Evolutionary conservation across 1,140 invertebrate species (phyloP), one percentile per base, ranked within the genome.

Genomic region (Popillia japonica): DNA sequence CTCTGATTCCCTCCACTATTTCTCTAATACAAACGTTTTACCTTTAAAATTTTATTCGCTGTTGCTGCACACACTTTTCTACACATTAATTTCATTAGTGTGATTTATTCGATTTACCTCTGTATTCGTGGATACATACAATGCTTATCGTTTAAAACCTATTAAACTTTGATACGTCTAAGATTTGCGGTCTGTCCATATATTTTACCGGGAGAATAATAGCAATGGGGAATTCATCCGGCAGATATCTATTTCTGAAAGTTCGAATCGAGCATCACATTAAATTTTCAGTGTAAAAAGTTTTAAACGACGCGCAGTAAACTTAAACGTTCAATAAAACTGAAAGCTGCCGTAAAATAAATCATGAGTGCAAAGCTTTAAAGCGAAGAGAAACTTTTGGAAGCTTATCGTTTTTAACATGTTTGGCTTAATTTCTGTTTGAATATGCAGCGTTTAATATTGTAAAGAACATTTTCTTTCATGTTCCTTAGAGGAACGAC

Each of bases 291-390:
- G 22, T 27, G 17, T 23, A 68, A 22, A 68, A 68, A 68, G 17
- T 68, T 68, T 68, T 68, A 27, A 68, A 68, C 61, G 23, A 22
- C 22, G 61, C 27, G 20, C 61, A 22, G 61, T 68, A 34, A 68
- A 68, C 61, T 68, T 68, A 68, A 34, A 22, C 61, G 61, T 68
- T 34, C 61, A 68, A 68, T 68, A 68, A 68, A 27, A 68, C 27
- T 20, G 22, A 68, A 68, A 27, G 17, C 27, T 14, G 61, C 61
- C 6, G 61, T 68, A 68, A 68, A 68, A 68, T 68, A 68, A 68
- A 68, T 68, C 61, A 68, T 68, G 61, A 68, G 22, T 68, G 61
- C 22, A 22, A 68, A 68, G 61, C 22, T 27, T 7, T 6, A 17
- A 55, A 55, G 48, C 48, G 61, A 22, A 34, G 7, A 10, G 9